Base-by-base conservation (phyloP, 2,113 vertebrate genomes). In the Corythoichthys intestinalis region DNA sequence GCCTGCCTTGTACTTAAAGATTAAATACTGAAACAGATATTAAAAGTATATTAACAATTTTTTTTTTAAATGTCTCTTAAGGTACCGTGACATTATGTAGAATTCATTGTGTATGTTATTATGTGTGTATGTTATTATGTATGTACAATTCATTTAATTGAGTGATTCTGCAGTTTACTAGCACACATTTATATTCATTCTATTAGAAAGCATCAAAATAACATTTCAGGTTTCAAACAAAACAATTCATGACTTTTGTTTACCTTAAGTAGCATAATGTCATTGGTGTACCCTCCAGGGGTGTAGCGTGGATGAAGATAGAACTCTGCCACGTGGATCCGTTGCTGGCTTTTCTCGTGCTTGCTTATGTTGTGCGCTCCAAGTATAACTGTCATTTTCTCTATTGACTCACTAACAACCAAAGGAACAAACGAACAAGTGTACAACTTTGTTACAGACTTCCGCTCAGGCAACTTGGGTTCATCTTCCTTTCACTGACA, bases 231-330 rank as follows among this genome's bases (percentile, higher is more conserved):
- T 37, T 37, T 59, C 4, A 28, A 56, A 56, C n/a, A n/a, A n/a
- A n/a, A n/a, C 8, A 10, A 47, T 2, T 7, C 50, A 20, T 20
- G 50, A 20, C 50, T 35, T 38, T 5, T 12, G 4, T 53, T 80
- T 72, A 88, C 85, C 88, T 90, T 69, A 0, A 90, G 64, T 17
- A 91, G 52, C 89, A 91, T 89, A 1, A 91, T 83, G 52, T 90
- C 90, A 17, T 83, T 57, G 6, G 52, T 13, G 0, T 0, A 2
- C 1, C 53, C 0, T 10, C 34, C 39, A 0, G 0, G 20, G 20
- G 20, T n/a, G 70, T 3, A 89, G 0, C 74, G 1, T 0, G 72
- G 71, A 77, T 90, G 88, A 3, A 0, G 44, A 39, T 65, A 4
- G 56, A 60, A 81, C 7, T 79, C 9, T 6, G 50, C 67, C 57